phyloP scores from a whole-genome alignment of 1,140 invertebrate species.

The Ruditapes philippinarum region DNA sequence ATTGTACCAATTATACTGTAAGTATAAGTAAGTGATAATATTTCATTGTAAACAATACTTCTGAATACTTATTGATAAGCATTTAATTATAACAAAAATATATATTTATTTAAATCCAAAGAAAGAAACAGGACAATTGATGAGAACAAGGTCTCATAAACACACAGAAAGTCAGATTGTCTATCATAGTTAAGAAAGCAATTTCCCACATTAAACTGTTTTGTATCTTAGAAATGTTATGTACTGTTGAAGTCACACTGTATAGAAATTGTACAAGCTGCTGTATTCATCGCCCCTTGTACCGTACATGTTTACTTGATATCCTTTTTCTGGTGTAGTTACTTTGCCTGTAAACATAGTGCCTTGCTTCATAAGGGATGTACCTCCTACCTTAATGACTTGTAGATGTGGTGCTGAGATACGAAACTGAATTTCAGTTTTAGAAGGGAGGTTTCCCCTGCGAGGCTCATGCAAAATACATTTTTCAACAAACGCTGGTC shows the following conservation, averaged over 20 bases:
- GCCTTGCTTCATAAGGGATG: neutral
- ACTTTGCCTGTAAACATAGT: neutral
- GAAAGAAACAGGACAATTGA: too few relatives aligned
- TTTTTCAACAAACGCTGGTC: neutral
- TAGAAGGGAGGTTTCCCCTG: neutral
- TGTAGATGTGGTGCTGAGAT: neutral
- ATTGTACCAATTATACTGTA: too few relatives aligned
- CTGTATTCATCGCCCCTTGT: neutral
- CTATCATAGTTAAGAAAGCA: too few relatives aligned
- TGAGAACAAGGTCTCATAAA: too few relatives aligned
- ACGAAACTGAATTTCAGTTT: neutral
- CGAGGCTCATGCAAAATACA: conserved; percentile 8
- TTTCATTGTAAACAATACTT: too few relatives aligned
- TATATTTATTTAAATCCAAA: too few relatives aligned
- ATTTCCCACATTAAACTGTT: too few relatives aligned
- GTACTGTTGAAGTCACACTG: neutral
- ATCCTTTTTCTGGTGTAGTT: neutral
- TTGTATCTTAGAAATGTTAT: too few relatives aligned
- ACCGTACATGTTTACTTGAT: conserved; percentile 7
- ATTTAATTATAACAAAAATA: too few relatives aligned
- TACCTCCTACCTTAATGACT: neutral
- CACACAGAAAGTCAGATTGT: too few relatives aligned
- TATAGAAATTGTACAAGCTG: neutral
- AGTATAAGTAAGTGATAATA: too few relatives aligned
- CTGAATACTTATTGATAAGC: too few relatives aligned